Evolutionary conservation across 2,888 invertebrate genomes (phyloP).

Genomic region (Caenorhabditis sp.): DNA sequence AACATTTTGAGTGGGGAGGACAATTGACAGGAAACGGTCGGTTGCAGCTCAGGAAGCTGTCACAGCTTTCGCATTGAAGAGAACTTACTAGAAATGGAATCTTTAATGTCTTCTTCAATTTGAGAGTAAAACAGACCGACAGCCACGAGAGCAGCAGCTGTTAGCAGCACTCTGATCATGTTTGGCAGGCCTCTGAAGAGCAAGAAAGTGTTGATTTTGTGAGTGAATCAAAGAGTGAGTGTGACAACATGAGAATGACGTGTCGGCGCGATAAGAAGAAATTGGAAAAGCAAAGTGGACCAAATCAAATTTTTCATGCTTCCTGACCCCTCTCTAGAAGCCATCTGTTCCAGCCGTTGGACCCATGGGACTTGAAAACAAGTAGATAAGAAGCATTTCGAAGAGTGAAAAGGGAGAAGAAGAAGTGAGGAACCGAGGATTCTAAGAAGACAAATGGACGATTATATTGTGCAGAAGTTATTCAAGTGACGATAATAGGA

Average conservation of each 20-base stretch:
- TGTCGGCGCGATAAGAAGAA: constrained; percentile 4
- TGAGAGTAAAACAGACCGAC: constrained; percentile 3
- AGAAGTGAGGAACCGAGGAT: too few relatives aligned
- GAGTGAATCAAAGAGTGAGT: background rate
- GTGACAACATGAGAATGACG: background rate
- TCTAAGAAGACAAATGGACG: too few relatives aligned
- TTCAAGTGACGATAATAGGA: too few relatives aligned
- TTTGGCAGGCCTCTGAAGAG: background rate
- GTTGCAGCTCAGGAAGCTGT: constrained; percentile 22
- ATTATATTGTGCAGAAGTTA: too few relatives aligned
- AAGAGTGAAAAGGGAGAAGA: too few relatives aligned
- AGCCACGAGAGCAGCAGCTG: background rate
- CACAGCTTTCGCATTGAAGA: constrained; percentile 43
- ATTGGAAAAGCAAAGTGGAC: background rate
- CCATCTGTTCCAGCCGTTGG: too few relatives aligned
- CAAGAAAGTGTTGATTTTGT: constrained; percentile 1
- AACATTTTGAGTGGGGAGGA: constrained; percentile 34
- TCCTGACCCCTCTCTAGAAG: background rate
- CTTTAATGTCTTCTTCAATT: background rate
- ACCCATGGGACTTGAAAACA: too few relatives aligned
- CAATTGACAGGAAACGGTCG: constrained; percentile 29
- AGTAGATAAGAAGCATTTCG: too few relatives aligned
- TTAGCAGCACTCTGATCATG: background rate
- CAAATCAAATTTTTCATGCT: constrained; percentile 26
- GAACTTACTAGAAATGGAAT: constrained; percentile 1